Conservation (phyloP, 2,113 vertebrate species). For the Channa maculata region DNA sequence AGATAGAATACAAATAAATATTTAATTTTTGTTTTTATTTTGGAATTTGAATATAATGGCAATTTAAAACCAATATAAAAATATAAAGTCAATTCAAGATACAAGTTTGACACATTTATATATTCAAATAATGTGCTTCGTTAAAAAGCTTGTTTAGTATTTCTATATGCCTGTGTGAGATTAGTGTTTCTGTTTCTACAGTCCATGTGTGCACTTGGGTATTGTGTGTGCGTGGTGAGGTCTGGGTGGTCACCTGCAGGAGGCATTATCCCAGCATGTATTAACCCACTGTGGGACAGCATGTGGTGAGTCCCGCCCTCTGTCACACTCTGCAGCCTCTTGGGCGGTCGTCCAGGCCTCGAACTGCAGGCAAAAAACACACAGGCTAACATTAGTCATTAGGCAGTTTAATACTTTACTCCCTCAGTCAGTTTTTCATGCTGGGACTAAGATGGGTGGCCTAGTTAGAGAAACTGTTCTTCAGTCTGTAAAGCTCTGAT, state of each 20-base stretch:
- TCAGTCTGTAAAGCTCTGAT: constrained; percentile 71
- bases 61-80: no score
- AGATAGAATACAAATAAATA: no score
- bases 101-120: not conserved
- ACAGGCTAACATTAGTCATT: constrained; percentile 58
- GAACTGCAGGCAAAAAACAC: constrained; percentile 86
- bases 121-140: no score
- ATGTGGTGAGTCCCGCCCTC: constrained; percentile 92
- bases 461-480: constrained; percentile 59
- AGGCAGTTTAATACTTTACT: constrained; percentile 52
- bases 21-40: no score
- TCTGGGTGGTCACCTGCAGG: constrained; percentile 90
- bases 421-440: constrained; percentile 38
- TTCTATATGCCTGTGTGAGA: constrained; percentile 5
- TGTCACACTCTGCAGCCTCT: constrained; percentile 96
- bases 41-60: not conserved
- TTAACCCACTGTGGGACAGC: constrained; percentile 94
- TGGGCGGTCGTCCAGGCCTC: constrained; percentile 98
- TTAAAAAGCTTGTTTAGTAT: no score
- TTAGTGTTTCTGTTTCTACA: not conserved
- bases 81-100: not conserved
- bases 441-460: constrained; percentile 72
- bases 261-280: constrained; percentile 97
- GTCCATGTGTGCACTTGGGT: not conserved
- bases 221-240: constrained; percentile 28